These are phyloP conservation scores for Meriones unguiculatus DNA, from an alignment of 2,113 vertebrate genomes.

Conservation along the genomic window DNA sequence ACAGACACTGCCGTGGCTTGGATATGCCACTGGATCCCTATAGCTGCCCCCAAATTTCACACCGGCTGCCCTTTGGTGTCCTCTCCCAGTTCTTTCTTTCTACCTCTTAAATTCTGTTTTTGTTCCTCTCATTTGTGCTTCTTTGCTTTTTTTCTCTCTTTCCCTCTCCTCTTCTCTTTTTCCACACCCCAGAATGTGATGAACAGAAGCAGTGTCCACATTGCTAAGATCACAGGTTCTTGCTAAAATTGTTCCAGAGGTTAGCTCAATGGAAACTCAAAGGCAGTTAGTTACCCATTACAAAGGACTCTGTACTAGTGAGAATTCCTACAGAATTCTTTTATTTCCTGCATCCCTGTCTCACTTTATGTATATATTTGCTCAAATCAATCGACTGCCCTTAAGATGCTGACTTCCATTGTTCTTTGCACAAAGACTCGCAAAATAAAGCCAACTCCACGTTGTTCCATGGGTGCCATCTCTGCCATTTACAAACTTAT, in stretches of 20 bases:
- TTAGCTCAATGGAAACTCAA: not conserved
- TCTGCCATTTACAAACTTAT: not conserved
- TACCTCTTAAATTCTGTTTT: not conserved
- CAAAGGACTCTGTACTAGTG: not conserved
- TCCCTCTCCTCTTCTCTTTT: not conserved
- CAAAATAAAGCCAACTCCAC: not conserved
- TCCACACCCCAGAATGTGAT: not conserved
- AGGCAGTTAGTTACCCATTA: not conserved
- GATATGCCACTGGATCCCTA: not conserved
- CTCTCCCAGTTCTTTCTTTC: not conserved
- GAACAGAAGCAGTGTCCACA: not conserved
- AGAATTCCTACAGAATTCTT: not conserved
- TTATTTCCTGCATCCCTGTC: not conserved
- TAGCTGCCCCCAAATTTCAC: not conserved
- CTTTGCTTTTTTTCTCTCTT: not conserved
- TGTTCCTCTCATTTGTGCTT: not conserved
- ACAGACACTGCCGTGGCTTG: not conserved
- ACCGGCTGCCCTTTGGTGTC: not conserved
- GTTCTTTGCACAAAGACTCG: not conserved
- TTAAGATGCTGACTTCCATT: not conserved
- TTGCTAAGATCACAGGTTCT: not conserved
- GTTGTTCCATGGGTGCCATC: not conserved
- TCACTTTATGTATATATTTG: not conserved
- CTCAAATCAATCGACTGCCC: not conserved
- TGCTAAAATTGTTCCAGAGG: not conserved